These are phyloP conservation scores for Thaumatotibia leucotreta DNA, from an alignment of 1,140 invertebrate genomes.

Conservation along the genomic window DNA sequence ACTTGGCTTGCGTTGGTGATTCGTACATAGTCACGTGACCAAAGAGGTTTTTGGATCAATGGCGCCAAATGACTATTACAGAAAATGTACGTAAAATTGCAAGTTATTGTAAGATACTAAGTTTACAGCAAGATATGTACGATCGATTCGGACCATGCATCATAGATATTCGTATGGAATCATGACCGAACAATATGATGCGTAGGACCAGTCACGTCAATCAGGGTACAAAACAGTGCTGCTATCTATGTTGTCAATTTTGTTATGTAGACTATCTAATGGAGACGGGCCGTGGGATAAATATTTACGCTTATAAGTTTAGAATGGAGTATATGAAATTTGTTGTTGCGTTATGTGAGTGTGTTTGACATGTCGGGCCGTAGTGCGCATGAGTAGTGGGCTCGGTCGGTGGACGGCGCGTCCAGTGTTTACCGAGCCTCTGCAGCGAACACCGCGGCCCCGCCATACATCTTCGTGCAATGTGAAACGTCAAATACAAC, in stretches of 20 bases:
- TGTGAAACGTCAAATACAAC: conserved; percentile 71
- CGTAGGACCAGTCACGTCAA: conserved; percentile 66
- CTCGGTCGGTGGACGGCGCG: not conserved
- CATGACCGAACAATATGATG: conserved; percentile 58
- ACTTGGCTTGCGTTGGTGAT: conserved; percentile 74
- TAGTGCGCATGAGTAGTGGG: conserved; percentile 11
- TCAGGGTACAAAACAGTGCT: conserved; percentile 76
- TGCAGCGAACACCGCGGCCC: conserved; percentile 44
- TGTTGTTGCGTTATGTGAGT: conserved; percentile 34
- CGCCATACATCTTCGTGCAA: conserved; percentile 74
- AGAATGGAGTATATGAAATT: conserved; percentile 39
- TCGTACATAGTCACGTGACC: conserved; percentile 77
- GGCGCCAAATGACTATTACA: conserved; percentile 73
- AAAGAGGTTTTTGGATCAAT: conserved; percentile 74
- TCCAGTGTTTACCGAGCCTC: conserved; percentile 33
- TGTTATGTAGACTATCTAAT: conserved; percentile 66
- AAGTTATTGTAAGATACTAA: conserved; percentile 46
- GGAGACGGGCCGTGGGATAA: conserved; percentile 70
- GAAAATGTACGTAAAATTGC: conserved; percentile 69
- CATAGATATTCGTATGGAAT: conserved; percentile 40
- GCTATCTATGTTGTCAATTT: conserved; percentile 76
- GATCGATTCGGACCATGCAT: conserved; percentile 64
- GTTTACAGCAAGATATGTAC: conserved; percentile 46
- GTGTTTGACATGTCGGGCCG: conserved; percentile 27
- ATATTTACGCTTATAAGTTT: conserved; percentile 64